Evolutionary conservation across 1,140 invertebrate genomes (phyloP).

Genomic region (Neodiprion pinetum): DNA sequence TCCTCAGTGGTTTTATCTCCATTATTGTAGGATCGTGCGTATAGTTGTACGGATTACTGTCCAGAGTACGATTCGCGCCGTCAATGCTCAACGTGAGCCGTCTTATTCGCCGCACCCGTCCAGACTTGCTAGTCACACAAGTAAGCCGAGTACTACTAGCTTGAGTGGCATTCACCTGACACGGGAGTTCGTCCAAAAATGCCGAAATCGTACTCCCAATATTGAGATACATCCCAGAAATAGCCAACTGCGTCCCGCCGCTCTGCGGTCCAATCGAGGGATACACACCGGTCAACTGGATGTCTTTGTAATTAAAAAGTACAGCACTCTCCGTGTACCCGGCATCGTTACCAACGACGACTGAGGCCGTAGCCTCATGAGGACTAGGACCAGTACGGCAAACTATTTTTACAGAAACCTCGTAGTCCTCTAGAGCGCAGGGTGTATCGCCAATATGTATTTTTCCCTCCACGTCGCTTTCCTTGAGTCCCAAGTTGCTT

Average conservation of each 20-base stretch:
- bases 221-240: constrained; percentile 91
- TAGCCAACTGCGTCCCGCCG: constrained; percentile 91
- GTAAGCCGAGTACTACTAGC: constrained; percentile 88
- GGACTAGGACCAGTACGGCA: constrained; percentile 84
- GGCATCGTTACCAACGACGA: constrained; percentile 88
- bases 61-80: constrained; percentile 77
- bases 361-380: constrained; percentile 77
- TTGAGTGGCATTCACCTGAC: constrained; percentile 86
- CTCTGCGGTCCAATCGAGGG: constrained; percentile 90
- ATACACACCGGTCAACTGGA: constrained; percentile 79
- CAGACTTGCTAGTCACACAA: constrained; percentile 82
- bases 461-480: constrained; percentile 89
- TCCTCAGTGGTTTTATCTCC: constrained; percentile 88
- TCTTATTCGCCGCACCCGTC: constrained; percentile 64
- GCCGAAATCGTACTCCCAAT: constrained; percentile 91
- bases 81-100: constrained; percentile 83
- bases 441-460: constrained; percentile 90
- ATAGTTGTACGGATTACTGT: constrained; percentile 82
- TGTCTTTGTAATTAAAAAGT: constrained; percentile 89
- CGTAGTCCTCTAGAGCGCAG: constrained; percentile 87
- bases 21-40: constrained; percentile 92
- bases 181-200: constrained; percentile 87
- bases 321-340: constrained; percentile 89
- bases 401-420: constrained; percentile 90
- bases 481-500: constrained; percentile 90